Base-by-base conservation (phyloP, 2,113 vertebrate species). In the Leptocoma aspasia region DNA sequence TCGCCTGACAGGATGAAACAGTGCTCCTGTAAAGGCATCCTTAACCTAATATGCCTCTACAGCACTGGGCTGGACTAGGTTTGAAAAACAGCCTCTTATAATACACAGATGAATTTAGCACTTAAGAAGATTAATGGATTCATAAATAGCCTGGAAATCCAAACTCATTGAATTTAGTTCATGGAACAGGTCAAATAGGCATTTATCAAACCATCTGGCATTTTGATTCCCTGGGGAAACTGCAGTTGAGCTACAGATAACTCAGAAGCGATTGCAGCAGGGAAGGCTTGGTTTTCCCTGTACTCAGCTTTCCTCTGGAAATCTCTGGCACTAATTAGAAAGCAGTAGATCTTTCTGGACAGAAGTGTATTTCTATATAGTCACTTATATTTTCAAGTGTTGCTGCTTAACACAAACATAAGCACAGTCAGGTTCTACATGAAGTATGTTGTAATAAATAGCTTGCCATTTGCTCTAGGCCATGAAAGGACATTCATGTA, bases 101-200 rank as follows among this genome's bases (percentile, higher is more conserved):
- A 96, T 66, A 82, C 89, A 84, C 89, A 92, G 93, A 96, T 97
- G 95, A 98, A 97, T 96, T 91, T 76, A 91, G 89, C 92, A 94
- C 92, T 95, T 97, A 98, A 98, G 97, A 97, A 98, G 98, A 98
- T 98, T 98, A 98, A 96, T 96, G 97, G 93, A 96, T 98, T 98
- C 96, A 92, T 96, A 97, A 97, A 96, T 97, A 98, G 97, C 97
- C 96, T 97, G 94, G 92, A 97, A 98, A 97, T 92, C 95, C 72
- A 97, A 96, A 97, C 96, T 97, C 96, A 84, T 60, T 94, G 97
- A 95, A 96, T 77, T 93, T 94, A 96, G 96, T 97, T 95, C 96
- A 95, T 1, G 52, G 87, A 97, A 94, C 65, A 95, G 95, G 92
- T 94, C 94, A 89, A 96, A 91, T 72, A 91, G 69, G 86, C 93